phyloP scores from a whole-genome alignment of 2,113 vertebrate species.

The Callocephalon fimbriatum region DNA sequence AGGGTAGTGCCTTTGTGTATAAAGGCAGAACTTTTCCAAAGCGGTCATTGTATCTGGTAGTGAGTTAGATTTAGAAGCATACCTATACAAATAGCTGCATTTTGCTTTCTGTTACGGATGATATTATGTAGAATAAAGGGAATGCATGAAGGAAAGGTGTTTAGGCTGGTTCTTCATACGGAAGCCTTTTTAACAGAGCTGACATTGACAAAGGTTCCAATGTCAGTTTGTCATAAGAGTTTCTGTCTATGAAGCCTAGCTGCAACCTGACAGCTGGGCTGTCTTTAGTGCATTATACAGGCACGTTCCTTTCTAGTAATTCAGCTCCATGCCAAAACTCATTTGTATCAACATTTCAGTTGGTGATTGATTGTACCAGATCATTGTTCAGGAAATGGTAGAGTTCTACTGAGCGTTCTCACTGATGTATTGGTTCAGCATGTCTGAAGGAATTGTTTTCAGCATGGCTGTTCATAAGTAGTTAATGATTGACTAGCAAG shows the following conservation, averaged over 20 bases:
- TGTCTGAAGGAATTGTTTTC: not conserved
- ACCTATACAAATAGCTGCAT: not conserved
- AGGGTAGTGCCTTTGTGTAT: not conserved
- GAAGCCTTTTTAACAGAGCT: not conserved
- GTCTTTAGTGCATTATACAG: rapidly evolving
- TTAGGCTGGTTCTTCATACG: not conserved
- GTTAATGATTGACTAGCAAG: not conserved
- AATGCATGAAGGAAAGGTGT: not conserved
- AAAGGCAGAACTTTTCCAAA: not conserved
- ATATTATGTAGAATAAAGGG: not conserved
- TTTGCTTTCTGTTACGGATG: not conserved
- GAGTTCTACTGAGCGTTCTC: not conserved
- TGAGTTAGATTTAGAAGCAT: not conserved
- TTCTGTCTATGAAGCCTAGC: not conserved
- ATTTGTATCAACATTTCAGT: not conserved
- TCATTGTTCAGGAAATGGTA: not conserved
- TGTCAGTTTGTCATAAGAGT: not conserved
- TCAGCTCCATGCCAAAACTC: not conserved
- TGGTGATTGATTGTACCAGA: not conserved
- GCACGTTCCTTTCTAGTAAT: not conserved
- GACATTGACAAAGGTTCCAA: not conserved
- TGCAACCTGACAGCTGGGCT: not conserved
- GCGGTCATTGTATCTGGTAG: not conserved
- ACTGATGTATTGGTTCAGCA: not conserved
- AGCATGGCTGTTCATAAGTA: not conserved